Evolutionary conservation across 2,113 vertebrate genomes (phyloP), one percentile per base, ranked within the genome.

Genomic region (Campylomormyrus numenius): DNA sequence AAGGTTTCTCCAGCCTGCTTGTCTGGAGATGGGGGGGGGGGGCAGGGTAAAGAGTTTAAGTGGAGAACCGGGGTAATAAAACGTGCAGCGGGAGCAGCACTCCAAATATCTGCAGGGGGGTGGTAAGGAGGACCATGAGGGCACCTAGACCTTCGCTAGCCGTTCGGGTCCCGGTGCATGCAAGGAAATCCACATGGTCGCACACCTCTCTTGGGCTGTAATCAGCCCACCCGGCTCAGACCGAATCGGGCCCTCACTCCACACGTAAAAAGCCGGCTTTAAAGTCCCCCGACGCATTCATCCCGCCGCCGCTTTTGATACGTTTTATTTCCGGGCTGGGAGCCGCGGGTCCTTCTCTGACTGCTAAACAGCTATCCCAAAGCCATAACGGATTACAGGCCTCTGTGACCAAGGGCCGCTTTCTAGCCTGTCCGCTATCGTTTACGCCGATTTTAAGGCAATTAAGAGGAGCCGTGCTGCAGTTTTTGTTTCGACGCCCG

Each of bases 391-490:
- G 93, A 94, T 95, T 94, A 93, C 91, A 92, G 56, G 80, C 24
- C 90, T 90, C 80, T 48, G 85, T 91, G 52, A 89, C 89, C 88
- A 62, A 92, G 88, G 90, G 92, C 87, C 62, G 91, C 92, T 92
- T 93, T 62, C 49, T 91, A 88, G 90, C 91, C 74, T 92, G 66
- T 93, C 92, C 92, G 92, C 89, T 95, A 94, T 94, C 92, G 94
- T 95, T 95, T 94, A 95, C 94, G 94, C 92, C 94, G 93, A 95
- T 95, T 96, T 95, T 95, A 94, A 95, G 94, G 93, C 94, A 96
- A 95, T 96, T 95, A 96, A 96, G 95, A 94, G 92, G 93, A 95
- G 94, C 92, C 90, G 92, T 92, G 94, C 94, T 95, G 93, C 94
- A n/a, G n/a, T n/a, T n/a, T n/a, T n/a, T n/a, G n/a, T n/a, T n/a